Evolutionary conservation across 2,888 invertebrate species (phyloP).

Genomic region (Polietes domitor): DNA sequence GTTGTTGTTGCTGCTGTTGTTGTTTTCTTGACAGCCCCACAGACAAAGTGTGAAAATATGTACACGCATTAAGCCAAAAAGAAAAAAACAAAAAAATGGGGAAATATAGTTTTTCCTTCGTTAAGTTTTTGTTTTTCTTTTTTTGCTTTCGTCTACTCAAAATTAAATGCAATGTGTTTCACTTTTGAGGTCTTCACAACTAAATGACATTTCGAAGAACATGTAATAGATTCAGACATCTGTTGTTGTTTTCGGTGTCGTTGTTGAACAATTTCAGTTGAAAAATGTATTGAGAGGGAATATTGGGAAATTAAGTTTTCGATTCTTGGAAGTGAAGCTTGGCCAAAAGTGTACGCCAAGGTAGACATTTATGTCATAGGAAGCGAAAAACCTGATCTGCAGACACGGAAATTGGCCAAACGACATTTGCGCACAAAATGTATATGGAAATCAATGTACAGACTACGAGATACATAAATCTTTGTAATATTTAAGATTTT

Average conservation of each 20-base stretch:
- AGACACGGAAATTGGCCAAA: too few species aligned
- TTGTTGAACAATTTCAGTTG: background rate
- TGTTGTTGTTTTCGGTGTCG: too few species aligned
- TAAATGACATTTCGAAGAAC: conserved; percentile 11
- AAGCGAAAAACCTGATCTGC: too few species aligned
- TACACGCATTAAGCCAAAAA: conserved; percentile 45
- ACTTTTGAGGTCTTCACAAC: background rate
- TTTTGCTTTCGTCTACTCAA: too few species aligned
- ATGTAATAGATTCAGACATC: background rate
- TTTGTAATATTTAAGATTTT: too few species aligned
- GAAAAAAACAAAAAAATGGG: conserved; percentile 1
- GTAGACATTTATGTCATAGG: too few species aligned
- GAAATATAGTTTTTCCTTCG: conserved; percentile 29
- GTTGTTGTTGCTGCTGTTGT: too few species aligned
- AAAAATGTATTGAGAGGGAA: background rate
- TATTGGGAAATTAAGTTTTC: background rate
- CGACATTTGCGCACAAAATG: too few species aligned
- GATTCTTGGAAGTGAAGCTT: too few species aligned
- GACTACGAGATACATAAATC: too few species aligned
- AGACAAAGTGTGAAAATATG: conserved; percentile 63
- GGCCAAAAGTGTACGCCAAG: too few species aligned
- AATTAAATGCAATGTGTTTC: background rate
- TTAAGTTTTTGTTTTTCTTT: background rate
- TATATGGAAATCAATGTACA: too few species aligned
- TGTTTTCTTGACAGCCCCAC: background rate